A percentile compares a stretch with the other conserved stretches of the same genome.
Conservation (phyloP, 1,140 invertebrate genomes). For the Calephelis nemesis region DNA sequence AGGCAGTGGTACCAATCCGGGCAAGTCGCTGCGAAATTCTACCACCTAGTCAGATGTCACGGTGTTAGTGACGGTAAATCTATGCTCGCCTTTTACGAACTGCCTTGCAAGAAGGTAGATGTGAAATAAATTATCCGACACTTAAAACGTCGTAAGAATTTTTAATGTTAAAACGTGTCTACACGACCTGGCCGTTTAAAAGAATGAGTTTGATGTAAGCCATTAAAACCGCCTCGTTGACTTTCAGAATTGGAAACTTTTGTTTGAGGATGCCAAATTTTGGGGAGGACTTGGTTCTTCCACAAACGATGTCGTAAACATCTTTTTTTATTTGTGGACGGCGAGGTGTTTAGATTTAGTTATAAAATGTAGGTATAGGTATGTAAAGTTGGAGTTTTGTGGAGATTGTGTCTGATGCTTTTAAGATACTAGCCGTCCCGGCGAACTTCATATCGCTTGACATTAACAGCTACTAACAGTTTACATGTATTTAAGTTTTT, state of each 20-base stretch:
- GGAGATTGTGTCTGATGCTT: too few relatives aligned
- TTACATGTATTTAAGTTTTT: too few relatives aligned
- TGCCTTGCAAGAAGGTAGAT: slow-evolving; percentile 25
- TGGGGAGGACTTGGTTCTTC: slow-evolving; percentile 1
- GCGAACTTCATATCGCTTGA: too few relatives aligned
- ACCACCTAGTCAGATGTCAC: too few relatives aligned
- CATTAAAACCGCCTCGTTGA: slow-evolving; percentile 26
- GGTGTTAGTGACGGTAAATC: too few relatives aligned
- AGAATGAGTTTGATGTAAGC: slow-evolving; percentile 36
- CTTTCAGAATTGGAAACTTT: slow-evolving; percentile 20
- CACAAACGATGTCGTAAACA: neutral
- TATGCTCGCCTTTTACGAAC: too few relatives aligned
- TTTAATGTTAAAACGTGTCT: slow-evolving; percentile 34
- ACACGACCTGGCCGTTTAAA: slow-evolving; percentile 29
- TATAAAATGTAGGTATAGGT: neutral
- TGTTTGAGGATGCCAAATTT: slow-evolving; percentile 4
- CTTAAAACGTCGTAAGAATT: slow-evolving; percentile 53
- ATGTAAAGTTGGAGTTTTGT: too few relatives aligned
- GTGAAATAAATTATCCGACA: slow-evolving; percentile 73
- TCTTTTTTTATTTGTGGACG: neutral
- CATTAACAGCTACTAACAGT: too few relatives aligned
- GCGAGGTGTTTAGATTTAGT: neutral
- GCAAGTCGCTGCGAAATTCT: too few relatives aligned
- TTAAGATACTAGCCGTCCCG: too few relatives aligned
- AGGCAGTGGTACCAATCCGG: too few relatives aligned